Conservation (phyloP, 23 tunicate species). For the Styela plicata region DNA sequence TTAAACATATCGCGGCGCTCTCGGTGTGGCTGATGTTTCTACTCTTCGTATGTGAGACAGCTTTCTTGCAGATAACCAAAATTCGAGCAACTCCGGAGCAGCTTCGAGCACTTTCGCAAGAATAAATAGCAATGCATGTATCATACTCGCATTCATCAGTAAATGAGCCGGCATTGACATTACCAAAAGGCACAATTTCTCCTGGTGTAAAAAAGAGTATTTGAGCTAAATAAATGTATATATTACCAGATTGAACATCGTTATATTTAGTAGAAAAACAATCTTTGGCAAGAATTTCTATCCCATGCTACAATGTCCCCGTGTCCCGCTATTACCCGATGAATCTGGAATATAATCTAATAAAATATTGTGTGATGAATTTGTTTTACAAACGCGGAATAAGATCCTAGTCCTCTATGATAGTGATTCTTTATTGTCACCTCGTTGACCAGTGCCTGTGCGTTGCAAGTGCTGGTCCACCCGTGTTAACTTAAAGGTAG, state of each 20-base stretch:
- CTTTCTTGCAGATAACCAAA: constrained; percentile 65
- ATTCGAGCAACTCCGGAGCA: constrained; percentile 57
- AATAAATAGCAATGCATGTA: constrained; percentile 44
- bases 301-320: neutral
- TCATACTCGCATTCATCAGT: constrained; percentile 55
- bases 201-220: constrained; percentile 36
- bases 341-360: no score
- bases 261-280: no score
- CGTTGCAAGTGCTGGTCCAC: no score
- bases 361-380: no score
- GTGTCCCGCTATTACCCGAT: no score
- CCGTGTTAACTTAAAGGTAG: no score
- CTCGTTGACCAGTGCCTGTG: no score
- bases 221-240: no score
- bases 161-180: constrained; percentile 88
- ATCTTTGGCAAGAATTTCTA: neutral
- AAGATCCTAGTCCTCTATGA: no score
- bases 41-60: constrained; percentile 30
- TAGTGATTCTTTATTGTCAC: no score
- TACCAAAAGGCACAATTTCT: constrained; percentile 68
- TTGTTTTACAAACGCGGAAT: no score
- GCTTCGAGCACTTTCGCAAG: constrained; percentile 41
- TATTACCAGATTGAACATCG: no score
- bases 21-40: constrained; percentile 25
- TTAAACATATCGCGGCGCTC: neutral